phyloP scores from a whole-genome alignment of 2,113 vertebrate species.

The human (Homo sapiens) region DNA sequence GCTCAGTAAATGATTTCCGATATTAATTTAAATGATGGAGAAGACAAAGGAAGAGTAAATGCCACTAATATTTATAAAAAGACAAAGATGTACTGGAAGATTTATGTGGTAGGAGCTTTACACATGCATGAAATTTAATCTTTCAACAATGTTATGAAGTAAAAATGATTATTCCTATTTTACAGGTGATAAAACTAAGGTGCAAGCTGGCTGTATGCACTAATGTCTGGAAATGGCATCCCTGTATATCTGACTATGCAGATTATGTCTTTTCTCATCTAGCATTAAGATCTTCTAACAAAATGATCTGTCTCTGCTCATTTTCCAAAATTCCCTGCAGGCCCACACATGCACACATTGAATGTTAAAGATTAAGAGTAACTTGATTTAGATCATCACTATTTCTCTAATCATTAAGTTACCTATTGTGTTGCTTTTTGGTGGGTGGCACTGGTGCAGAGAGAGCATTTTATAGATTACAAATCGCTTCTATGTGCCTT shows the following conservation, averaged over 20 bases:
- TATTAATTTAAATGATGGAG: not conserved
- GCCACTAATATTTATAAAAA: not conserved
- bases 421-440: constrained; percentile 10
- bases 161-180: not conserved
- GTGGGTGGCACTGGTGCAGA: not conserved
- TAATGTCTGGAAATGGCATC: not conserved
- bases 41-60: not conserved
- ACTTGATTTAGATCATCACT: not conserved
- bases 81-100: not conserved
- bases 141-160: not conserved
- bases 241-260: not conserved
- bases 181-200: not conserved
- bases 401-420: constrained; percentile 31
- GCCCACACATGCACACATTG: not conserved
- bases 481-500: not conserved
- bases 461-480: not conserved
- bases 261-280: not conserved
- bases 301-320: not conserved
- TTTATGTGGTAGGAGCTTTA: not conserved
- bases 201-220: not conserved
- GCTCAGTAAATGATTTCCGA: not conserved
- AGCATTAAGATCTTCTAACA: not conserved
- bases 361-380: constrained; percentile 26
- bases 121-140: not conserved
- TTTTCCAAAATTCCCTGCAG: not conserved